Conservation (phyloP, 2,797 vertebrate genomes). For the Manis javanica region DNA sequence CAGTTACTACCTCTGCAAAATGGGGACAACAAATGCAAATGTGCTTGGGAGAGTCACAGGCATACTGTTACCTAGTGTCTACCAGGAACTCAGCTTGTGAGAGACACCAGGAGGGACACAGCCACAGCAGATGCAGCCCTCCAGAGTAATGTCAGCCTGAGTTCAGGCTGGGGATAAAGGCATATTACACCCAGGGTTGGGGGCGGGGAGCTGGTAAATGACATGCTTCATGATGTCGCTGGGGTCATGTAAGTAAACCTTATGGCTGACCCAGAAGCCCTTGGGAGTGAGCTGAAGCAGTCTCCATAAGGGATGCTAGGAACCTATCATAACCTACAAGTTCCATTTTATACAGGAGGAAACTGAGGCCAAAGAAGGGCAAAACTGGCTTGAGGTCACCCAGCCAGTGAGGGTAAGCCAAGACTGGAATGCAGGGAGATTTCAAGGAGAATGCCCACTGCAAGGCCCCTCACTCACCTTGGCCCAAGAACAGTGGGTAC, state of each 20-base stretch:
- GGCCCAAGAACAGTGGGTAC: background rate
- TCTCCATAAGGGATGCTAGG: background rate
- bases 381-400: background rate
- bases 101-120: background rate
- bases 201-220: background rate
- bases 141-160: background rate
- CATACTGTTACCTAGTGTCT: background rate
- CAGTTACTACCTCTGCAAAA: background rate
- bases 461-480: background rate
- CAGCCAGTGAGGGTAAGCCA: background rate
- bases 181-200: no score
- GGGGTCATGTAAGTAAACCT: background rate
- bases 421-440: background rate
- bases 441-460: background rate
- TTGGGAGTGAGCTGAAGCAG: background rate
- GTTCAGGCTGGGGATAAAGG: background rate
- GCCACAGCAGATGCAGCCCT: background rate
- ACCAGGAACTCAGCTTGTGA: no score
- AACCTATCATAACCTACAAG: background rate
- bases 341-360: background rate
- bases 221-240: rapidly evolving
- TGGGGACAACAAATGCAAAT: background rate
- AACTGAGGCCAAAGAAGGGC: background rate
- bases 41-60: background rate
- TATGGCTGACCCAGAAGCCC: background rate